Evolutionary conservation across 2,888 invertebrate species (phyloP).

Genomic region (Drosophila emarginata): DNA sequence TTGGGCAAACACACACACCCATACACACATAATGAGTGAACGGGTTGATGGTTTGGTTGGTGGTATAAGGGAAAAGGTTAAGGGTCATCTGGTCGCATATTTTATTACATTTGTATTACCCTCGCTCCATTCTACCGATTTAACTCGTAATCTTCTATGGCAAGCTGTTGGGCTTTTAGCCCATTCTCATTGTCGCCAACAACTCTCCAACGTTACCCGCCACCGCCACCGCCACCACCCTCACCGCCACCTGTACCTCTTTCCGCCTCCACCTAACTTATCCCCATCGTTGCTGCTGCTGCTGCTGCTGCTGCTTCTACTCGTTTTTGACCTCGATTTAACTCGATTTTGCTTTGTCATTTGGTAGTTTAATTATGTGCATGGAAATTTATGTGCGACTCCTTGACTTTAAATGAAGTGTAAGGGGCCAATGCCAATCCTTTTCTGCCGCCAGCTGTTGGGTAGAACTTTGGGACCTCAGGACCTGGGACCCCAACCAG

Average conservation of each 20-base stretch:
- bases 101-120: slow-evolving; percentile 64
- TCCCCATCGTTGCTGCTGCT: not conserved
- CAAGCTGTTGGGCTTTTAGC: not conserved
- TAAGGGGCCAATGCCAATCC: slow-evolving; percentile 63
- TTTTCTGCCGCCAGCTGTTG: slow-evolving; percentile 64
- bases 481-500: slow-evolving; percentile 26
- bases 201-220: not conserved
- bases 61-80: not conserved
- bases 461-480: slow-evolving; percentile 28
- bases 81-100: slow-evolving; percentile 67
- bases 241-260: not conserved
- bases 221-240: not conserved
- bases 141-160: slow-evolving; percentile 1
- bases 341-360: slow-evolving; percentile 75
- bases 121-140: not conserved
- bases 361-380: slow-evolving; percentile 79
- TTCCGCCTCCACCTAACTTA: not conserved
- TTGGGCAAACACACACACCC: slow-evolving; percentile 14
- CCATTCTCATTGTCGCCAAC: not conserved
- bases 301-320: slow-evolving; percentile 12
- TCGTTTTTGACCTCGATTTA: slow-evolving; percentile 66
- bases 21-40: slow-evolving; percentile 7
- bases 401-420: slow-evolving; percentile 74
- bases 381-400: slow-evolving; percentile 77
- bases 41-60: not conserved